Evolutionary conservation across 2,888 invertebrate species (phyloP), one percentile per base, ranked within the genome.

Genomic region (Automeris io): DNA sequence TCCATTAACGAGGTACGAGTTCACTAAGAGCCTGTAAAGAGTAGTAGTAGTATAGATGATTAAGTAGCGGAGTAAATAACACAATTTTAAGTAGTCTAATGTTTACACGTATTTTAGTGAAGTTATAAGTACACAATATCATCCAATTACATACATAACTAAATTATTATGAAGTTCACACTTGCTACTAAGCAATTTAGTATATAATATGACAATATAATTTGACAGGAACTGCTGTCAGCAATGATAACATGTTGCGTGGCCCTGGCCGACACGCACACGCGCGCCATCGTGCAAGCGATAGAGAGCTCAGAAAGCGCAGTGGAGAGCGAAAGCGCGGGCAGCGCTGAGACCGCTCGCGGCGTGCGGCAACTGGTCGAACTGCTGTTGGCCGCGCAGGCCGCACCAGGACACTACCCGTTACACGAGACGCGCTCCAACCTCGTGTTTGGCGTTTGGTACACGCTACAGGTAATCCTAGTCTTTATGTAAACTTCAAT

Each of bases 401-500:
- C 92, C 44, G 90, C 87, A 33, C 83, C 92, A 5, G 97, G 97
- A 0, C 90, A 93, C 49, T 97, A 95, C 80, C 97, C 97, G 0
- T 88, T 93, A 2, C 95, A 97, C 61, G 98, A 97, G 77, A 92
- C 91, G 0, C 91, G 94, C 45, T 97, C 96, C 63, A 93, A 92
- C 42, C 89, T 96, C 47, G 91, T 95, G 0, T 93, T 97, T 77
- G 93, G 94, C 2, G 95, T 97, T 73, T 97, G 97, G 97, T 97
- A 95, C 69, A 91, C 93, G 39, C 76, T 97, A 37, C 97, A 97
- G 88, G 95, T 94, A 61, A 71, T 63, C 11, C 3, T 19, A 19
- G 6, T 6, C n/a, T n/a, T n/a, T 31, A 16, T 21, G 13, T 19
- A 2, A 2, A 31, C n/a, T 18, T n/a, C 11, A 18, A 5, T 13